These are phyloP conservation scores for Polyodon spathula DNA, from an alignment of 2,113 vertebrate species.

Conservation along the genomic window DNA sequence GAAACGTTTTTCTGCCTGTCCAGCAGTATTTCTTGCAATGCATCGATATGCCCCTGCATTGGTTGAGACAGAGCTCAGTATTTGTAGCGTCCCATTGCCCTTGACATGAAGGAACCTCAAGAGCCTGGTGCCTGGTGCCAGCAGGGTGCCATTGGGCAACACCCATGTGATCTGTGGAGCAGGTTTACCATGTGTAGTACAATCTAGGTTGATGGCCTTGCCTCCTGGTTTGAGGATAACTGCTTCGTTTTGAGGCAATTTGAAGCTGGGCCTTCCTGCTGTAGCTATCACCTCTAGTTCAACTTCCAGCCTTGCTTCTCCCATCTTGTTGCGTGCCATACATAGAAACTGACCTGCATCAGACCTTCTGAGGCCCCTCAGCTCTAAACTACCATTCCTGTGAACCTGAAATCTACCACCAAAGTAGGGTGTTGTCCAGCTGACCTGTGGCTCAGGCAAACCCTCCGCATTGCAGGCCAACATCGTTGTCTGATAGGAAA, in stretches of 20 bases:
- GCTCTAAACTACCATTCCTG: constrained; percentile 54
- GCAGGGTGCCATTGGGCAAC: constrained; percentile 52
- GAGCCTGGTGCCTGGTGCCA: constrained; percentile 45
- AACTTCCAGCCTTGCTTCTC: constrained; percentile 49
- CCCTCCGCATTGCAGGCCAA: constrained; percentile 54
- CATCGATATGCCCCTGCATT: constrained; percentile 64
- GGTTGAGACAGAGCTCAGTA: constrained; percentile 31
- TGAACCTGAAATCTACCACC: constrained; percentile 63
- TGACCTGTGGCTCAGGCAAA: constrained; percentile 51
- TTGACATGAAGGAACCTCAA: constrained; percentile 48
- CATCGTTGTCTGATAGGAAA: constrained; percentile 54
- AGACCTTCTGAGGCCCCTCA: constrained; percentile 57
- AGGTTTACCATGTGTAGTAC: constrained; percentile 54
- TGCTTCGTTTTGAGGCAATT: constrained; percentile 56
- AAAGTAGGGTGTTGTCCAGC: constrained; percentile 55
- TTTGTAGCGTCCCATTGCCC: constrained; percentile 50
- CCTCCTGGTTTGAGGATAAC: constrained; percentile 48
- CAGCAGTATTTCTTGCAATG: constrained; percentile 59
- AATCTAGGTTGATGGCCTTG: constrained; percentile 39
- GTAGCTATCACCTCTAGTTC: constrained; percentile 52
- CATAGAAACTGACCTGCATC: constrained; percentile 55
- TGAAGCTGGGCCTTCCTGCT: constrained; percentile 62
- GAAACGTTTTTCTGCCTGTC: constrained; percentile 60
- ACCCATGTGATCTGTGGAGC: constrained; percentile 56
- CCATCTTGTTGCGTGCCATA: constrained; percentile 48